Percentiles rank a stretch among this genome's conserved stretches.
These are phyloP conservation scores for Halichondria panicea DNA, from an alignment of 37 sponge, comb jelly and placozoan genomes.

Conservation along the genomic window DNA sequence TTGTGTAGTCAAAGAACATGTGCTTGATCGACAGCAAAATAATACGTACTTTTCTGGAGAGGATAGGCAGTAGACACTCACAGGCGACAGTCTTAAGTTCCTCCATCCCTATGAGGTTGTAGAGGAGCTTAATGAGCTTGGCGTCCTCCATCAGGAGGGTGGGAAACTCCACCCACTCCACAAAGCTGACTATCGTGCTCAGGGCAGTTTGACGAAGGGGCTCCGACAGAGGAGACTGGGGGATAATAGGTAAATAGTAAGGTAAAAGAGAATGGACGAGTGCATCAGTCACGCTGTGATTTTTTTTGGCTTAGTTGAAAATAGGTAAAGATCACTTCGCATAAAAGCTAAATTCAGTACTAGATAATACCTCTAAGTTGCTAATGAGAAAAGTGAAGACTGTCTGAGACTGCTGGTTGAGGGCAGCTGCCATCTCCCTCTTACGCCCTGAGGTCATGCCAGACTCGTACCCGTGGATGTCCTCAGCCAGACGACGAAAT, in stretches of 20 bases:
- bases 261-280: neutral
- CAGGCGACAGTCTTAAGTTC: conserved; percentile 17
- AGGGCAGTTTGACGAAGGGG: conserved; percentile 18
- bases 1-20: too few species aligned
- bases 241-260: neutral
- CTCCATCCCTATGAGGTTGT: conserved; percentile 12
- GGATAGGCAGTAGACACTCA: conserved; percentile 34
- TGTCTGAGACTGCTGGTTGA: neutral
- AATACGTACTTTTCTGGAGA: conserved; percentile 30
- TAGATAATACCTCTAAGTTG: conserved; percentile 54
- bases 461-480: conserved; percentile 14
- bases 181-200: conserved; percentile 31
- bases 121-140: conserved; percentile 27
- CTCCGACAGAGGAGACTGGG: neutral
- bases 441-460: conserved; percentile 11
- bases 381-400: conserved; percentile 24
- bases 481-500: conserved; percentile 53
- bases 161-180: conserved; percentile 37
- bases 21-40: too few species aligned
- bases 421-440: conserved; percentile 36
- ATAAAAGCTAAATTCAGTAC: neutral
- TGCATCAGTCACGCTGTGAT: neutral
- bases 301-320: neutral
- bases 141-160: conserved; percentile 23
- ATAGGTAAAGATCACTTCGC: neutral